phyloP scores from a whole-genome alignment of 2,888 invertebrate genomes.

The Aphelenchoides bicaudatus region DNA sequence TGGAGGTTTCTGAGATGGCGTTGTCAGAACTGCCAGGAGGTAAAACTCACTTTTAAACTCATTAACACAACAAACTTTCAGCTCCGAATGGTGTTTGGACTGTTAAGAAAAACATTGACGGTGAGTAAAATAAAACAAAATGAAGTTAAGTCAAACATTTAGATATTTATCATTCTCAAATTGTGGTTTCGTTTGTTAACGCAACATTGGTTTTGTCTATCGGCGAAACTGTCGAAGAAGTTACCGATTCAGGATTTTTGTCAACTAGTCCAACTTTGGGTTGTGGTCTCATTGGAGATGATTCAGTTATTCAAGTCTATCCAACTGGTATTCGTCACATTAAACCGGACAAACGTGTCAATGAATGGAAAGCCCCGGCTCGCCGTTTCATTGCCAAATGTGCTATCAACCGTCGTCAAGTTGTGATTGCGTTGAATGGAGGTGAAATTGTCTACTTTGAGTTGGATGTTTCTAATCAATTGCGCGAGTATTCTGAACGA shows the following conservation, averaged over 20 bases:
- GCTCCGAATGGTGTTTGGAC: constrained; percentile 99
- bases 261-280: constrained; percentile 97
- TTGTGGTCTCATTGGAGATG: constrained; percentile 93
- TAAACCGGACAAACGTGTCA: constrained; percentile 91
- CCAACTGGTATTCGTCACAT: constrained; percentile 98
- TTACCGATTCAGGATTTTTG: constrained; percentile 96
- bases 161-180: constrained; percentile 98
- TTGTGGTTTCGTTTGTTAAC: constrained; percentile 97
- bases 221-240: constrained; percentile 99
- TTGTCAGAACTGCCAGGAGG: constrained; percentile 99
- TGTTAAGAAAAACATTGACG: constrained; percentile 89
- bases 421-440: constrained; percentile 83
- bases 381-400: constrained; percentile 94
- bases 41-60: no score
- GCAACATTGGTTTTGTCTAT: constrained; percentile 97
- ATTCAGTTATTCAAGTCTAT: constrained; percentile 94
- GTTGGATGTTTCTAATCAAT: constrained; percentile 97
- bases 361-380: constrained; percentile 97
- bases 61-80: no score
- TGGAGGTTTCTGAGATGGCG: constrained; percentile 97
- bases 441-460: constrained; percentile 93
- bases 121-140: constrained; percentile 64
- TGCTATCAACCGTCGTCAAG: constrained; percentile 95
- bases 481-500: constrained; percentile 95
- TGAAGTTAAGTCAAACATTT: constrained; percentile 56